Evolutionary conservation across 37 sponge, comb jelly and placozoan species (phyloP).

Genomic region (Beroe forskalii): DNA sequence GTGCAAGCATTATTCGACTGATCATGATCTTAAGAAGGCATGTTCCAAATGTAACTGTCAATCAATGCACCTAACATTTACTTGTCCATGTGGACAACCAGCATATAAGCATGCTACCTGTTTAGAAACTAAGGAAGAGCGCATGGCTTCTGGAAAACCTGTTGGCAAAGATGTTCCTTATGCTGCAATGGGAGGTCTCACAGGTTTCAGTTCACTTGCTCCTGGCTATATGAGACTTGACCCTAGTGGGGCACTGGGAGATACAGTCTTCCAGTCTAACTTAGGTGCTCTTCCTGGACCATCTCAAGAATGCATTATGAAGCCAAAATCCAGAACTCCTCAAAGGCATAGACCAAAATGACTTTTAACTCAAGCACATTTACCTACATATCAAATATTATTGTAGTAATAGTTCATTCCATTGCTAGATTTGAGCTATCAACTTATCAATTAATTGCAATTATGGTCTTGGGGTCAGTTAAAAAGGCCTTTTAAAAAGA

Average conservation of each 20-base stretch:
- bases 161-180: constrained; percentile 67
- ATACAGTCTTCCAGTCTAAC: constrained; percentile 4
- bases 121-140: constrained; percentile 66
- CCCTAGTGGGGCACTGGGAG: constrained; percentile 64
- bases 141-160: constrained; percentile 56
- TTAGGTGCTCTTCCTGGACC: neutral
- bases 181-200: constrained; percentile 69
- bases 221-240: constrained; percentile 66
- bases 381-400: no score
- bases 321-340: no score
- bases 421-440: no score
- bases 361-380: no score
- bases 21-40: constrained; percentile 48
- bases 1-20: constrained; percentile 65
- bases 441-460: no score
- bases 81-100: constrained; percentile 60
- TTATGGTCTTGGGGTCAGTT: no score
- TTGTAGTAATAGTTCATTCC: no score
- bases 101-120: constrained; percentile 8
- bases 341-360: no score
- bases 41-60: constrained; percentile 39
- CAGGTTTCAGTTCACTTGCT: constrained; percentile 68
- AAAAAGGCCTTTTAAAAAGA: no score
- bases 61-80: neutral
- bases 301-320: neutral